Evolutionary conservation across 2,797 vertebrate genomes (phyloP), one percentile per base, ranked within the genome.

Genomic region (Notoglanidium macrostoma): DNA sequence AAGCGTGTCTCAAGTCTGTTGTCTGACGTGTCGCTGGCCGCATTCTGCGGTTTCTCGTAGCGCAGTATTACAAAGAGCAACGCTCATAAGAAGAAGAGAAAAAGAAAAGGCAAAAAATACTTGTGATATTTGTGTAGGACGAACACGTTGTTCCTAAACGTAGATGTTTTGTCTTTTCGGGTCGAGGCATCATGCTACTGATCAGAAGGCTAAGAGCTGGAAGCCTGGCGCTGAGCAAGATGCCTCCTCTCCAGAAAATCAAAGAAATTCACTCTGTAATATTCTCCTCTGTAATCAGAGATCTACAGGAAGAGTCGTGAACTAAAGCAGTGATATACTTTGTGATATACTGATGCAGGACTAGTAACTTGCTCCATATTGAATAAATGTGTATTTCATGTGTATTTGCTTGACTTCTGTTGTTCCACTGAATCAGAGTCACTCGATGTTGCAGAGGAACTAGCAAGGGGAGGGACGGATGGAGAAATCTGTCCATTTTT

Each of bases 21-120:
- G 35, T 65, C 49, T 87, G 72, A 78, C 46, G 21, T 72, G 63
- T 84, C 51, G 51, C 21, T 72, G 35, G 68, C 63, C 40, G 40
- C 59, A 67, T 84, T 70, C 51, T 32, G 72, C 46, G 72, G 26
- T 63, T 85, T 81, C 78, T 63, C 15, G 61, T 46, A 46, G 79
- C 79, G 29, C 40, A 82, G 67, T 46, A 15, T 51, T 77, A 78
- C 32, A 51, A 76, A 46, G 72, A 65, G n/a, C 57, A 51, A 51
- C 44, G 65, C 40, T 49, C 57, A 51, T 19, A 29, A 83, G 19
- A 49, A 23, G 51, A 2, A 51, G 32, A 51, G 44, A n/a, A n/a
- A 35, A 35, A 63, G n/a, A 29, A 65, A 29, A 80, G 26, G 55
- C 78, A 81, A 51, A 82, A 82, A 81, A 81, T 44, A 49, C 26